phyloP scores from a whole-genome alignment of 2,888 invertebrate genomes.

The Lumbricus terrestris region DNA sequence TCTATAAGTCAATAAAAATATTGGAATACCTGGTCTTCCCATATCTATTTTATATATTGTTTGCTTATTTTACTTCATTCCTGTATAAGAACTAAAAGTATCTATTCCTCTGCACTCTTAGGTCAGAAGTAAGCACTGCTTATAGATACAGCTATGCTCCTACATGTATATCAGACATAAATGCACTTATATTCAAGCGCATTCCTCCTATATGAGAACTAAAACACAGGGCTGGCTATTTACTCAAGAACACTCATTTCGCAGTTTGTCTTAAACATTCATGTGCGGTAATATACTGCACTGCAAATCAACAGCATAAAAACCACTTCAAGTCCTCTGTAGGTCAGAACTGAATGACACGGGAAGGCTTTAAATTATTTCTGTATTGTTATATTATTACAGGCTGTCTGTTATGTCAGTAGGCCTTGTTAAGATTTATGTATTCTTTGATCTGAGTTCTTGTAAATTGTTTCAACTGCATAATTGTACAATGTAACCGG shows the following conservation, averaged over 20 bases:
- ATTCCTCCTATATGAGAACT: neutral
- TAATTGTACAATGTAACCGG: too few species aligned
- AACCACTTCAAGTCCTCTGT: neutral
- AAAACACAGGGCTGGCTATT: neutral
- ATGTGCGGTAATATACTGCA: neutral
- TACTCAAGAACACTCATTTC: neutral
- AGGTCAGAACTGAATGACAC: neutral
- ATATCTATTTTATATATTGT: too few species aligned
- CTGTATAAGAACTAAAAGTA: neutral
- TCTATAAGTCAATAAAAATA: too few species aligned
- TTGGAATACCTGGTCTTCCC: too few species aligned
- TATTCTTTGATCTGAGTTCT: too few species aligned
- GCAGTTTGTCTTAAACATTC: neutral
- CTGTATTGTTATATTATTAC: too few species aligned
- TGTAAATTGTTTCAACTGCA: too few species aligned
- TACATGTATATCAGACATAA: neutral
- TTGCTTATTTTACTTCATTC: neutral
- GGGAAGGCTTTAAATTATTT: neutral
- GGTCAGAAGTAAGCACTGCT: too few species aligned
- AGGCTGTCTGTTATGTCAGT: too few species aligned
- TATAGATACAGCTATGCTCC: neutral
- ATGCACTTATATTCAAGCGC: neutral
- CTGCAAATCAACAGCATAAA: neutral
- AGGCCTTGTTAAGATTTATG: too few species aligned
- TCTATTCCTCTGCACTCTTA: neutral